phyloP scores from a whole-genome alignment of 2,113 vertebrate genomes.

The Synodontis membranacea region DNA sequence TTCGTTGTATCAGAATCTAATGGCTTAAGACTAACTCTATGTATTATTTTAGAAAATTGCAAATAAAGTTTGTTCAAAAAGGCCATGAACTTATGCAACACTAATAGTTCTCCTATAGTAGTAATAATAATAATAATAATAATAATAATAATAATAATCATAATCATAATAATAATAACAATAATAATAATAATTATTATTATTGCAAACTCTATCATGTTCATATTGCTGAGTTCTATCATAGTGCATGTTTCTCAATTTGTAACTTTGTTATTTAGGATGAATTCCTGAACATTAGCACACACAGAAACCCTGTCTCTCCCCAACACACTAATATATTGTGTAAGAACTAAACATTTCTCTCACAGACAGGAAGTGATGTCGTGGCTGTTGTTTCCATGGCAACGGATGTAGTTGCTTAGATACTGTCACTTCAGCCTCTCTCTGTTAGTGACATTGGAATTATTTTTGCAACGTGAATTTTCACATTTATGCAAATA shows the following conservation, averaged over 20 bases:
- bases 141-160: neutral
- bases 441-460: slow-evolving; percentile 44
- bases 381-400: slow-evolving; percentile 77
- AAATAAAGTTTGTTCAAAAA: too few species aligned
- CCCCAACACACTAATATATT: slow-evolving; percentile 55
- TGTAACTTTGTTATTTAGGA: neutral
- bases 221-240: neutral
- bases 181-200: neutral
- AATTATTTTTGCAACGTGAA: slow-evolving; percentile 33
- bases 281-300: neutral
- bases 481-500: slow-evolving; percentile 54
- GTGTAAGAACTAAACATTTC: slow-evolving; percentile 71
- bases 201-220: neutral
- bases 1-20: too few species aligned
- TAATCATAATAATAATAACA: neutral
- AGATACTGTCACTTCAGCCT: slow-evolving; percentile 79
- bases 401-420: slow-evolving; percentile 80
- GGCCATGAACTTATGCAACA: too few species aligned
- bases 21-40: too few species aligned
- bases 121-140: too few species aligned
- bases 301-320: neutral
- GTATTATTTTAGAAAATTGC: too few species aligned
- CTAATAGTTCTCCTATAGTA: too few species aligned
- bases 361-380: slow-evolving; percentile 77
- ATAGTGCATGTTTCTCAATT: neutral